Evolutionary conservation across 1,140 invertebrate species (phyloP).

Genomic region (Megathymus violae): DNA sequence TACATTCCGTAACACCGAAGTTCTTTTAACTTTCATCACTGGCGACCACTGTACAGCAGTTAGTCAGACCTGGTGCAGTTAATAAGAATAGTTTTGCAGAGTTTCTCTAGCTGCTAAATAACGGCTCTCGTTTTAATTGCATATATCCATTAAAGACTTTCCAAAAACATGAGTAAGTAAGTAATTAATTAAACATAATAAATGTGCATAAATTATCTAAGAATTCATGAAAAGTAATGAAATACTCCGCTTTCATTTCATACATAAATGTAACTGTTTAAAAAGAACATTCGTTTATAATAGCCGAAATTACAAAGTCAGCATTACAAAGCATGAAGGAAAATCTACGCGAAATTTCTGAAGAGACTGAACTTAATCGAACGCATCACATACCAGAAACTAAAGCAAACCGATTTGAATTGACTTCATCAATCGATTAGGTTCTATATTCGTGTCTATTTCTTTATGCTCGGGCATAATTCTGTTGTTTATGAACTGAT

Average conservation of each 20-base stretch:
- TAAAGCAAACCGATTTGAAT: too few species aligned
- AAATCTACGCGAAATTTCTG: too few species aligned
- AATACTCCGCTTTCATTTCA: not conserved
- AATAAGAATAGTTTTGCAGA: not conserved
- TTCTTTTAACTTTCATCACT: not conserved
- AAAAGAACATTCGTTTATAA: too few species aligned
- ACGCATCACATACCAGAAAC: too few species aligned
- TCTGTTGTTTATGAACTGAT: too few species aligned
- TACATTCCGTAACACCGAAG: too few species aligned
- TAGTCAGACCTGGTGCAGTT: not conserved
- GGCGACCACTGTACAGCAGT: not conserved
- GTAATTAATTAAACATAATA: not conserved
- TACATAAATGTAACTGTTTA: conserved; percentile 15
- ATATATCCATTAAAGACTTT: not conserved
- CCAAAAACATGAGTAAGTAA: not conserved
- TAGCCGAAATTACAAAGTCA: too few species aligned
- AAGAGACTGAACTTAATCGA: too few species aligned
- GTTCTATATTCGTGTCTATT: too few species aligned
- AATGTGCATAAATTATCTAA: not conserved
- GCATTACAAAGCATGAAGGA: too few species aligned
- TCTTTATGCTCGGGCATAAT: too few species aligned
- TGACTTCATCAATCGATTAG: too few species aligned
- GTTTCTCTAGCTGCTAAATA: not conserved
- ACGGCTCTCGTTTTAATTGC: not conserved
- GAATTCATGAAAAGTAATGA: not conserved